Evolutionary conservation across 2,797 vertebrate genomes (phyloP).

Genomic region (Yasuhikotakia modesta): DNA sequence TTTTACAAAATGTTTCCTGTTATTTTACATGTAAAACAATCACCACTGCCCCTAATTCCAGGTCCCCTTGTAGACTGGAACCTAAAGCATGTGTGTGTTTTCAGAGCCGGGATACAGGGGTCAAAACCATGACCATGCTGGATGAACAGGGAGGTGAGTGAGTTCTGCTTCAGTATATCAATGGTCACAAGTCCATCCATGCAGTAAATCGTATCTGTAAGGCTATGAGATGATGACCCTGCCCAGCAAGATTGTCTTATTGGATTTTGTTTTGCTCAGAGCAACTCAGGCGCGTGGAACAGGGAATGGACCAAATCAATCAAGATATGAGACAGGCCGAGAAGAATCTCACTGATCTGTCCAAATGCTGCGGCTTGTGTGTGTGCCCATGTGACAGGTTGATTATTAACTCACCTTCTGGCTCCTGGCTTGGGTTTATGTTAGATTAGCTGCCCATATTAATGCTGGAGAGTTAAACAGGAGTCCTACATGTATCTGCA

Average conservation of each 20-base stretch:
- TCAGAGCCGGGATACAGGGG: constrained; percentile 87
- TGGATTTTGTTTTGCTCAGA: constrained; percentile 74
- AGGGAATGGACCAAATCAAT: constrained; percentile 97
- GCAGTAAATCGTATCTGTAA: neutral
- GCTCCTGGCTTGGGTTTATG: neutral
- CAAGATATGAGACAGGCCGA: constrained; percentile 94
- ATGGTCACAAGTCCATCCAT: constrained; percentile 22
- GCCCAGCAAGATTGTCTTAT: constrained; percentile 16
- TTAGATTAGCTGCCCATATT: neutral
- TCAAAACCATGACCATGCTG: constrained; percentile 91
- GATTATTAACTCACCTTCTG: neutral
- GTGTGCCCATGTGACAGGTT: constrained; percentile 95
- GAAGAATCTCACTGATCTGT: constrained; percentile 93
- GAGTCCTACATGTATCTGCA: too few species aligned
- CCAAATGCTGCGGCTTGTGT: constrained; percentile 95
- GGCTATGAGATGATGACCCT: neutral
- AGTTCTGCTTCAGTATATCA: neutral
- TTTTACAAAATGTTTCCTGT: neutral
- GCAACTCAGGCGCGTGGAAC: constrained; percentile 86
- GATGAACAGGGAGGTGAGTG: constrained; percentile 91
- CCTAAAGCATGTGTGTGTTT: constrained; percentile 52
- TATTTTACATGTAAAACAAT: neutral
- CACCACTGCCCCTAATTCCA: too few species aligned
- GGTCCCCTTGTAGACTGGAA: too few species aligned
- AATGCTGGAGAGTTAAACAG: neutral